A percentile compares a stretch with the other conserved stretches of the same genome.
These are phyloP conservation scores for Rattus norvegicus DNA, from an alignment of 2,113 vertebrate species.

Conservation along the genomic window DNA sequence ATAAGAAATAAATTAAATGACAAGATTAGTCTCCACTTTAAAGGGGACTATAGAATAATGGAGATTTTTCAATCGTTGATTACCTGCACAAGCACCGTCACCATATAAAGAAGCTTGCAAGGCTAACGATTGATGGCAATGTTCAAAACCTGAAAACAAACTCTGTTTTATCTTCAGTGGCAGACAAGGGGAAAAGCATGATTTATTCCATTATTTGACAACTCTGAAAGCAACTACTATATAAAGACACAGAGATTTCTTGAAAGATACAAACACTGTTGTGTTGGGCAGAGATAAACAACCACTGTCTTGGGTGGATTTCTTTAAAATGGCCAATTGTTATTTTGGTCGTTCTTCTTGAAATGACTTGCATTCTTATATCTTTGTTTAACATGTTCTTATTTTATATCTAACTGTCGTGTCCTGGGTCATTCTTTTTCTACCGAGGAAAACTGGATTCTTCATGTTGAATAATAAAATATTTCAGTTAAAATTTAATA, in stretches of 20 bases:
- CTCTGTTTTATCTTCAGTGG: conserved; percentile 53
- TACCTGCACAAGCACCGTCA: background rate
- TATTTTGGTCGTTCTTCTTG: background rate
- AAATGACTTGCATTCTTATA: background rate
- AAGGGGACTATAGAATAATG: background rate
- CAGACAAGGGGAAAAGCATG: background rate
- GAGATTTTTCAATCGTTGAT: background rate
- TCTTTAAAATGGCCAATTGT: background rate
- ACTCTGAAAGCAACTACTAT: conserved; percentile 39
- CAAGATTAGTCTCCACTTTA: background rate
- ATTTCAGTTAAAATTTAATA: conserved; percentile 32
- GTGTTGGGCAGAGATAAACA: conserved; percentile 55
- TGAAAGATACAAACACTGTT: conserved; percentile 47
- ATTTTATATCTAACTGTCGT: background rate
- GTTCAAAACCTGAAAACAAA: background rate
- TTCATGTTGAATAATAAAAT: background rate
- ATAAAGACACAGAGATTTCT: conserved; percentile 50
- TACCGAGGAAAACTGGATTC: background rate
- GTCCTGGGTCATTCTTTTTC: background rate
- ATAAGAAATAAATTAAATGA: background rate
- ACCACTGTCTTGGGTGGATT: conserved; percentile 27
- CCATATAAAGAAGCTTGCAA: background rate
- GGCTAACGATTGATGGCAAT: conserved; percentile 38
- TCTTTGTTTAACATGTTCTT: conserved; percentile 15
- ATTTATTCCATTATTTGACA: conserved; percentile 66